phyloP scores from a whole-genome alignment of 2,797 vertebrate species.

The Dermochelys coriacea region DNA sequence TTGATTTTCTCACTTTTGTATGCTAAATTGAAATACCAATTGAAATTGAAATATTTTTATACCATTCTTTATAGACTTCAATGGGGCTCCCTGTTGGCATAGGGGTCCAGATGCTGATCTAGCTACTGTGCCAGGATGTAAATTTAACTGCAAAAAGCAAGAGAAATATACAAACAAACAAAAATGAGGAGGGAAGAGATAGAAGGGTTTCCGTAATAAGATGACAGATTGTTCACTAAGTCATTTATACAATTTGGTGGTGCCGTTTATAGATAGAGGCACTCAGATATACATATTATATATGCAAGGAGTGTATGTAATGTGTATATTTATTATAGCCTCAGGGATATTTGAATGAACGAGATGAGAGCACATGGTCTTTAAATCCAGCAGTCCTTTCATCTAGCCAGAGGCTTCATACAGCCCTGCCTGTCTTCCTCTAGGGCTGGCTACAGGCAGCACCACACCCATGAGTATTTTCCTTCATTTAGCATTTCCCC shows the following conservation, averaged over 20 bases:
- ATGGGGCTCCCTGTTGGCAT: rapidly evolving
- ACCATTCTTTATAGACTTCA: rapidly evolving
- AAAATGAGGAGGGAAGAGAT: not conserved
- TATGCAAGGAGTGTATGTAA: not conserved
- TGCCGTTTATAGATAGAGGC: not conserved
- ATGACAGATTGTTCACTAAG: not conserved
- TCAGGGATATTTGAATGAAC: not conserved
- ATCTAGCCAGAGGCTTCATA: not conserved
- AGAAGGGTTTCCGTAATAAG: too few relatives aligned
- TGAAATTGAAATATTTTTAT: too few relatives aligned
- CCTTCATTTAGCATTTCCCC: not conserved
- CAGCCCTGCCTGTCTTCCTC: not conserved
- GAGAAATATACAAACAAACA: not conserved
- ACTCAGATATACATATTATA: not conserved
- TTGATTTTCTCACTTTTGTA: not conserved
- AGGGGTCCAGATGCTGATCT: not conserved
- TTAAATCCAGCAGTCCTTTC: not conserved
- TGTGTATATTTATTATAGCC: not conserved
- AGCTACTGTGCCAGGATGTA: not conserved
- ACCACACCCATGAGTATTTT: not conserved
- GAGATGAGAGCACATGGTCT: not conserved
- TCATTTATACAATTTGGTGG: not conserved
- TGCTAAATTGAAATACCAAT: rapidly evolving
- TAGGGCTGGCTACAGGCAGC: not conserved
- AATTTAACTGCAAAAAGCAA: not conserved